Percentiles rank a stretch among this genome's conserved stretches.
These are phyloP conservation scores for Zosterops pallidus DNA, from an alignment of 2,113 vertebrate species.

Conservation along the genomic window DNA sequence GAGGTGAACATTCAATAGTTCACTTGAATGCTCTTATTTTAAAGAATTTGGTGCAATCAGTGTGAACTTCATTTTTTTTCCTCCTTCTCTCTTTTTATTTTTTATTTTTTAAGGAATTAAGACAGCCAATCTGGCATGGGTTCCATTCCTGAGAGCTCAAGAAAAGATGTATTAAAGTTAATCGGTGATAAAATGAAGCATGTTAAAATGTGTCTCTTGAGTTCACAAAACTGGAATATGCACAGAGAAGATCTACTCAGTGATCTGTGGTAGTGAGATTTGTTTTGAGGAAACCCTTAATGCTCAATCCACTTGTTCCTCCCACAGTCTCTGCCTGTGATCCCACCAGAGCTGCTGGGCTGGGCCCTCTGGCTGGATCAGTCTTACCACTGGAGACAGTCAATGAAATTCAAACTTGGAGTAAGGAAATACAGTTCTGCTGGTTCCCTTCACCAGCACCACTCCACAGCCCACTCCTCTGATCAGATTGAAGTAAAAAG, in stretches of 20 bases:
- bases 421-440: not conserved
- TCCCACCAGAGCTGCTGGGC: not conserved
- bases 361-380: not conserved
- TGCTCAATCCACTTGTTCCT: not conserved
- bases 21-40: slow-evolving; percentile 48
- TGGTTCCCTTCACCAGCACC: not conserved
- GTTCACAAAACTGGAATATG: slow-evolving; percentile 30
- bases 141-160: slow-evolving; percentile 16
- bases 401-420: not conserved
- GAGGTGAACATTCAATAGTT: slow-evolving; percentile 57
- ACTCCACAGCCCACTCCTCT: not conserved
- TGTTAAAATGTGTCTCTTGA: not conserved
- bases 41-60: slow-evolving; percentile 52
- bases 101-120: not conserved
- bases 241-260: slow-evolving; percentile 31
- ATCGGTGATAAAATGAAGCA: slow-evolving; percentile 61
- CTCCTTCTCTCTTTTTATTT: not conserved
- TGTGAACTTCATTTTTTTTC: slow-evolving; percentile 19
- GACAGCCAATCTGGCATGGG: slow-evolving; percentile 21
- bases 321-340: not conserved
- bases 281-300: slow-evolving; percentile 31
- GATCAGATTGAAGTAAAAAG: not conserved
- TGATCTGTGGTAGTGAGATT: slow-evolving; percentile 1
- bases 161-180: slow-evolving; percentile 56
- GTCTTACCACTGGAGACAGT: not conserved